phyloP scores from a whole-genome alignment of 30 jellyfish, hydroid and myxozoan species.

The Nemopilema nomurai region DNA sequence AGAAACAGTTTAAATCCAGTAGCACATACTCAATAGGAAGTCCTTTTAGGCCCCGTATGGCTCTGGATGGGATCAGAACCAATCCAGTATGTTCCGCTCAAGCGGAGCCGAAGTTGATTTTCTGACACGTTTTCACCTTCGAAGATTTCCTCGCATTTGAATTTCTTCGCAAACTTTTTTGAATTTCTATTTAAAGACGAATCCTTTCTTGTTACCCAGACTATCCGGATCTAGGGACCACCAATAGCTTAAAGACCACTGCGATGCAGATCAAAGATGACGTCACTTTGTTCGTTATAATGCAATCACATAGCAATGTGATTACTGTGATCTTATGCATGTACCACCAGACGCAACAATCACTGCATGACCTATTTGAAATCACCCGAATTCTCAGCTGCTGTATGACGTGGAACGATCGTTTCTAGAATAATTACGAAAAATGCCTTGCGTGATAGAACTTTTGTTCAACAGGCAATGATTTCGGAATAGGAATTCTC shows the following conservation, averaged over 20 bases:
- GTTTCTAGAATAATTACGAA: not conserved
- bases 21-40: too few species aligned
- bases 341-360: too few species aligned
- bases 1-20: too few species aligned
- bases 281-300: not conserved
- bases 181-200: not conserved
- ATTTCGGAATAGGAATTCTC: not conserved
- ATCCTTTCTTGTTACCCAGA: not conserved
- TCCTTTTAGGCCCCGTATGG: too few species aligned
- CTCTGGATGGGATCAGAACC: too few species aligned
- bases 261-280: not conserved
- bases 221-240: not conserved
- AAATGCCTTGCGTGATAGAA: not conserved
- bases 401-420: too few species aligned
- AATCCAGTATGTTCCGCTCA: too few species aligned
- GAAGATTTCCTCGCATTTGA: not conserved
- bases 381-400: too few species aligned
- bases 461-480: not conserved
- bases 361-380: too few species aligned
- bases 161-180: not conserved
- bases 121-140: not conserved
- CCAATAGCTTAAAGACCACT: not conserved
- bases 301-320: not conserved
- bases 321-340: too few species aligned
- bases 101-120: not conserved